Percentiles rank a stretch among this genome's conserved stretches.
Evolutionary conservation across 2,888 invertebrate genomes (phyloP).

Genomic region (Amorpha juglandis): DNA sequence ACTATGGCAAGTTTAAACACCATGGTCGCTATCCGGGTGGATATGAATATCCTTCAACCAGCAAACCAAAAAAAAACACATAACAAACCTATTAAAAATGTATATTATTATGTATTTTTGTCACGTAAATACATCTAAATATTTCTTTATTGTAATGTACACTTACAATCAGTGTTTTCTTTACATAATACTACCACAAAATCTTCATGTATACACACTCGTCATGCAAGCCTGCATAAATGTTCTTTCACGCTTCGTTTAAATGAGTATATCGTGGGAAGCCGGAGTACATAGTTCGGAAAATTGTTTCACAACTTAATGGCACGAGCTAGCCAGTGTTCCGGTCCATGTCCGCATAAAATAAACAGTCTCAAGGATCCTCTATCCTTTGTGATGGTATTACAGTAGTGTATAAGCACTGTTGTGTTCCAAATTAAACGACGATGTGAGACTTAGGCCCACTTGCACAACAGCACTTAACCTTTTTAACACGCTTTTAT

Average conservation of each 20-base stretch:
- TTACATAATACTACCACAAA: neutral
- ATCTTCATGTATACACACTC: neutral
- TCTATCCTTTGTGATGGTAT: neutral
- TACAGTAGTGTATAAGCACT: neutral
- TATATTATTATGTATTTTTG: no score
- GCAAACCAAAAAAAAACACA: no score
- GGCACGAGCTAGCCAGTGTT: neutral
- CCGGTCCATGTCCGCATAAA: neutral
- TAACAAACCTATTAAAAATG: no score
- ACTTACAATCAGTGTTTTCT: neutral
- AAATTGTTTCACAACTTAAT: constrained; percentile 16
- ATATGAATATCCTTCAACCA: no score
- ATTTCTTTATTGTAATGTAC: no score
- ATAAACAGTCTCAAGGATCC: neutral
- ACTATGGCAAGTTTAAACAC: no score
- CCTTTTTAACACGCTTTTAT: no score
- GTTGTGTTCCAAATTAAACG: no score
- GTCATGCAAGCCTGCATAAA: constrained; percentile 16
- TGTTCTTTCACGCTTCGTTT: constrained; percentile 14
- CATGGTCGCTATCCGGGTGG: no score
- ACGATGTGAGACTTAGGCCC: no score
- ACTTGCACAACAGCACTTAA: no score
- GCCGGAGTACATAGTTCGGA: neutral
- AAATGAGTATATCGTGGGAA: constrained; percentile 2
- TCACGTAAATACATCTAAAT: no score